Evolutionary conservation across 2,113 vertebrate species (phyloP), one percentile per base, ranked within the genome.

Genomic region (Piliocolobus tephrosceles): DNA sequence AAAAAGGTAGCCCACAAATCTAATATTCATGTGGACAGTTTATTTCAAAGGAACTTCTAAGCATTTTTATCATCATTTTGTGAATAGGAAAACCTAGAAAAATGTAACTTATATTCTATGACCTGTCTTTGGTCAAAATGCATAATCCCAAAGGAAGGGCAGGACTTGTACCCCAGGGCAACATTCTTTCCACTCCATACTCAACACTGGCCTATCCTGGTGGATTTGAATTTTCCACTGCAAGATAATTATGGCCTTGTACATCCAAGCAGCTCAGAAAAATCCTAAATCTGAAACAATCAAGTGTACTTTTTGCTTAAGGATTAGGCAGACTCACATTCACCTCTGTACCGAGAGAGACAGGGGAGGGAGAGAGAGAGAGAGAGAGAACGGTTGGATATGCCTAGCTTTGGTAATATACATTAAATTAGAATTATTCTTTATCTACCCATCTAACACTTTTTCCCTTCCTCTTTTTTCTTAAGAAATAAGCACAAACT

Each of bases 381-480:
- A 95, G 18, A 88, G 11, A 80, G 17, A 96, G 98, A 94, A 81
- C 6, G 61, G 97, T 90, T 95, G 90, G 92, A 95, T 97, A 93
- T 89, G 14, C 58, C 30, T 97, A 86, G 57, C 72, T 81, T 94
- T 96, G 72, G 47, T 97, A 22, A 52, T 35, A 97, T 92, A 96
- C 97, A 98, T 98, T 98, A 92, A 98, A 98, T 98, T 97, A 98
- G 83, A 98, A 94, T 89, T n/a, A 79, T 91, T 96, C 82, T 97
- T 97, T 88, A 97, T 93, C 80, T 94, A 92, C 90, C 57, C 75
- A 78, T 78, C 73, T 86, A 83, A 52, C 57, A 83, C 23, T 95
- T 86, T 82, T 76, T 38, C 16, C 70, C 87, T 73, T 64, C 93
- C 96, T 91, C 50, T 66, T 35, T 96, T 97, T 84, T 95, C 82